phyloP scores from a whole-genome alignment of 2,888 invertebrate genomes.

The Alcis repandata region DNA sequence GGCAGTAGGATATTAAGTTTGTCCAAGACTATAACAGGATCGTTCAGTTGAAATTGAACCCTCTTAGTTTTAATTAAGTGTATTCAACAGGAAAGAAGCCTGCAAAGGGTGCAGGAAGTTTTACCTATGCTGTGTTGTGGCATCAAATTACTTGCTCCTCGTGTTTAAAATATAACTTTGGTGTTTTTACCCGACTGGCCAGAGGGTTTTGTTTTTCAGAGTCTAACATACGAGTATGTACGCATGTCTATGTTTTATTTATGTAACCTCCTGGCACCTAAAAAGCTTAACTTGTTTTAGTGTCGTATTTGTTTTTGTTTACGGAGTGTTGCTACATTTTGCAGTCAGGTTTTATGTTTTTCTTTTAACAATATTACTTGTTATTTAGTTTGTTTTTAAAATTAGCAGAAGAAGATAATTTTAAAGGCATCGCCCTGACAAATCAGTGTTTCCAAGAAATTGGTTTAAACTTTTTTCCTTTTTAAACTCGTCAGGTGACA shows the following conservation, averaged over 20 bases:
- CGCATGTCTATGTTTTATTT: no score
- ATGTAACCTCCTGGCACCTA: no score
- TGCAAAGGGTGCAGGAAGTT: constrained; percentile 55
- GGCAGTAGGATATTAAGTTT: neutral
- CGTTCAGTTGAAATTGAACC: constrained; percentile 20
- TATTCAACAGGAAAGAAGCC: constrained; percentile 63
- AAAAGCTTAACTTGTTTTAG: no score
- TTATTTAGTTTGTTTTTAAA: neutral
- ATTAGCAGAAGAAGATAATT: neutral
- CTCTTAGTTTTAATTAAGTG: constrained; percentile 39
- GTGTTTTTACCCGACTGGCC: no score
- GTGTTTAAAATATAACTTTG: neutral
- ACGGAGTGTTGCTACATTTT: no score
- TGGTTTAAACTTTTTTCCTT: constrained; percentile 1
- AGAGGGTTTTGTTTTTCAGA: no score
- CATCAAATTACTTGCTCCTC: constrained; percentile 55
- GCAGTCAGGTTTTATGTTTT: neutral
- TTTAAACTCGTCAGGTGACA: constrained; percentile 7
- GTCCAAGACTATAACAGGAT: neutral
- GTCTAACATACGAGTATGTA: no score
- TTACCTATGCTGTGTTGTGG: constrained; percentile 51
- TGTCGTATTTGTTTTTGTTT: no score
- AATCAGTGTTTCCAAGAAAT: constrained; percentile 19
- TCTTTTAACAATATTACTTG: neutral
- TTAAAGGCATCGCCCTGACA: constrained; percentile 5